These are phyloP conservation scores for Gavia stellata DNA, from an alignment of 2,113 vertebrate species.

Conservation along the genomic window DNA sequence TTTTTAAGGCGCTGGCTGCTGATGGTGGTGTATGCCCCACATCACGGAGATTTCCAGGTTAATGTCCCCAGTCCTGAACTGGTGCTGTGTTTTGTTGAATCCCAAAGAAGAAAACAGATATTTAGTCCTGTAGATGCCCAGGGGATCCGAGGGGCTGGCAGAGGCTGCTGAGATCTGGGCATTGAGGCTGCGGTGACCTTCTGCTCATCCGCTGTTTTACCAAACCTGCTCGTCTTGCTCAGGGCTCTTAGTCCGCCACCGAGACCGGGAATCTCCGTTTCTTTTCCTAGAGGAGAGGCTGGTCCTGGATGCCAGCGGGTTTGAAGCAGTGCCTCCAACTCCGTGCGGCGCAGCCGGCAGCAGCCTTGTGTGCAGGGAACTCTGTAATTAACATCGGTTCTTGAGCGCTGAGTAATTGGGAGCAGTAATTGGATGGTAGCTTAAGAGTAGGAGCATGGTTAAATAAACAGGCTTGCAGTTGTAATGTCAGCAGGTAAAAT, in stretches of 20 bases:
- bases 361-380: neutral
- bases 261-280: neutral
- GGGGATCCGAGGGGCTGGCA: neutral
- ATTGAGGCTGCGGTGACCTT: fast-evolving
- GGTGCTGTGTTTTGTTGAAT: neutral
- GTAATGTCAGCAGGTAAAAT: neutral
- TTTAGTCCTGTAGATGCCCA: neutral
- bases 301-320: neutral
- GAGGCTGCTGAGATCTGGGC: neutral
- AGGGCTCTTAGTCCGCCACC: neutral
- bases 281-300: neutral
- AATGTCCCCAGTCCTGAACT: neutral
- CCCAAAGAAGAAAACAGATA: fast-evolving
- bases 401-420: neutral
- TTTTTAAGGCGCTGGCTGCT: fast-evolving
- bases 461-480: neutral
- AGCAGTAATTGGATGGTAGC: slow-evolving; percentile 39
- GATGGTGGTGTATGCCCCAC: no score
- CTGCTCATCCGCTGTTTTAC: fast-evolving
- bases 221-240: neutral
- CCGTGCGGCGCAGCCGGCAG: neutral
- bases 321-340: neutral
- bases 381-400: neutral
- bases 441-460: neutral
- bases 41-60: neutral